Conservation (phyloP, 2,113 vertebrate genomes). For the Hippoglossus stenolepis region DNA sequence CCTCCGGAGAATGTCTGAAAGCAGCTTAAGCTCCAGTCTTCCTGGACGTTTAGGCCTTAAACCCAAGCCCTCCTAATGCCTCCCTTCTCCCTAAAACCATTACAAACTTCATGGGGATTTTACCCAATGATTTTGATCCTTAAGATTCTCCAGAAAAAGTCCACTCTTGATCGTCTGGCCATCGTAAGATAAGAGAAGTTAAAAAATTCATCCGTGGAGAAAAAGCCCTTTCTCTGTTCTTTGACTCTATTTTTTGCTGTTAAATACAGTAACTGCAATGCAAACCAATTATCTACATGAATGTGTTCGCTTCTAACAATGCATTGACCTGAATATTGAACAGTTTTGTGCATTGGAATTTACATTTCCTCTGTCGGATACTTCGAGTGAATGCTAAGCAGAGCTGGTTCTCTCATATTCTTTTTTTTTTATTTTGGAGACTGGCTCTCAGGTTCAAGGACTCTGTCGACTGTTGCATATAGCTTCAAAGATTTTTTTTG, state of each 20-base stretch:
- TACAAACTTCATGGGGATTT: slow-evolving; percentile 72
- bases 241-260: slow-evolving; percentile 49
- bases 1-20: neutral
- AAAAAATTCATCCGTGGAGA: slow-evolving; percentile 29
- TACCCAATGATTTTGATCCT: slow-evolving; percentile 55
- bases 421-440: slow-evolving; percentile 38
- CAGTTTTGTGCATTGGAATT: slow-evolving; percentile 51
- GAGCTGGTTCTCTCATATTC: slow-evolving; percentile 50
- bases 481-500: slow-evolving; percentile 66
- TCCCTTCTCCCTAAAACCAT: slow-evolving; percentile 64
- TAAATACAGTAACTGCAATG: slow-evolving; percentile 63
- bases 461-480: slow-evolving; percentile 65
- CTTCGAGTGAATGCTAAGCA: slow-evolving; percentile 56
- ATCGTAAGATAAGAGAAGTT: slow-evolving; percentile 71
- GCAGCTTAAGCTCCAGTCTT: slow-evolving; percentile 30
- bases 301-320: slow-evolving; percentile 59
- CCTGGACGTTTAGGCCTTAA: slow-evolving; percentile 34
- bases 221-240: slow-evolving; percentile 25
- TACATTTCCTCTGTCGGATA: slow-evolving; percentile 57
- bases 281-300: slow-evolving; percentile 72
- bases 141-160: slow-evolving; percentile 54
- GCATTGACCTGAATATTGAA: slow-evolving; percentile 64
- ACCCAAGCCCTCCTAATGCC: slow-evolving; percentile 16
- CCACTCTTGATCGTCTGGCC: slow-evolving; percentile 55
- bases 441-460: slow-evolving; percentile 69